A percentile compares a stretch with the other conserved stretches of the same genome.
phyloP scores from a whole-genome alignment of 1,140 invertebrate genomes.

The Planococcus citri region DNA sequence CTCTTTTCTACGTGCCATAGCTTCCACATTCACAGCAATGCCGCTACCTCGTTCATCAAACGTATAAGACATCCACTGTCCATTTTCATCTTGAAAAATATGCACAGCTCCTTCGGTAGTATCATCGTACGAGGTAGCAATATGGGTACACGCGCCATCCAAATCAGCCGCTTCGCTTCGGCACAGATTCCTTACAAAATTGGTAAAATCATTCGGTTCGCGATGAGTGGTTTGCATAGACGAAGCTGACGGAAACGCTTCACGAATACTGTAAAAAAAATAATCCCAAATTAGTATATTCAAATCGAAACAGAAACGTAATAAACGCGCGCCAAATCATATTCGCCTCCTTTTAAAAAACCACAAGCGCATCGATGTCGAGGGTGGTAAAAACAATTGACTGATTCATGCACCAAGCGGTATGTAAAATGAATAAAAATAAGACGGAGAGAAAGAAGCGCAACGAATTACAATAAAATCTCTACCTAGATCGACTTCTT shows the following conservation, averaged over 20 bases:
- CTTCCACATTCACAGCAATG: constrained; percentile 23
- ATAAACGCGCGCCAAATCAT: neutral
- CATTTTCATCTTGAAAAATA: constrained; percentile 61
- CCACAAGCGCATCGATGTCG: neutral
- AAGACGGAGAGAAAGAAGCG: neutral
- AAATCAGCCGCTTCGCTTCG: neutral
- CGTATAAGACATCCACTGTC: constrained; percentile 66
- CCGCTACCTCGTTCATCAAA: constrained; percentile 62
- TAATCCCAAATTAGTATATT: neutral
- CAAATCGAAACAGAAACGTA: neutral
- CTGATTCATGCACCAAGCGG: neutral
- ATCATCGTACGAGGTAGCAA: constrained; percentile 74
- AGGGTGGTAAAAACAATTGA: too few relatives aligned
- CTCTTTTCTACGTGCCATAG: constrained; percentile 16
- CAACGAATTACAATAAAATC: neutral
- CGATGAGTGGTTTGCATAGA: neutral
- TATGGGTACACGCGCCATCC: constrained; percentile 37
- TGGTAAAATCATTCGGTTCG: neutral
- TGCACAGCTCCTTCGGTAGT: constrained; percentile 77
- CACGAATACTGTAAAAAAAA: neutral
- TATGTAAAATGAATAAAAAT: neutral
- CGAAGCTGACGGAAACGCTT: neutral
- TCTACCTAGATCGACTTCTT: constrained; percentile 21
- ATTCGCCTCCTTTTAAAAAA: neutral
- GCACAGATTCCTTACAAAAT: constrained; percentile 16